phyloP scores from a whole-genome alignment of 2,797 vertebrate species.

The Pipistrellus kuhlii region DNA sequence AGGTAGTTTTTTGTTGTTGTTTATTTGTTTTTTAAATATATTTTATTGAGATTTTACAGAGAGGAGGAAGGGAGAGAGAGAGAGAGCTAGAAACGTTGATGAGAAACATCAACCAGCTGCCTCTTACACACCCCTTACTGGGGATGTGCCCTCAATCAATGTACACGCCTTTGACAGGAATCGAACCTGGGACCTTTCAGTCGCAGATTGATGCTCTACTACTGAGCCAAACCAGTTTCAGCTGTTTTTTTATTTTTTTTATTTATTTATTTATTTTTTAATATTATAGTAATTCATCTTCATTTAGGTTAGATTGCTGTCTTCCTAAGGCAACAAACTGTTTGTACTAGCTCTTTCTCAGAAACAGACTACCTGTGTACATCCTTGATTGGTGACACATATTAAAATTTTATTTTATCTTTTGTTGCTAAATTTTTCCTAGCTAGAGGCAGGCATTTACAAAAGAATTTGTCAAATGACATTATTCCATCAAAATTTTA shows the following conservation, averaged over 20 bases:
- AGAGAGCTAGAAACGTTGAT: no score
- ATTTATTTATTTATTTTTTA: no score
- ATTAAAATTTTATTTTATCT: conserved; percentile 79
- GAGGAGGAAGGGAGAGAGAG: no score
- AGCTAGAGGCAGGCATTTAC: conserved; percentile 75
- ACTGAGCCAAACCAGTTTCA: no score
- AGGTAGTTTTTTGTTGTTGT: background rate
- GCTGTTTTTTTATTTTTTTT: background rate
- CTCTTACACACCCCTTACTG: no score
- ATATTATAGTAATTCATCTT: conserved; percentile 61
- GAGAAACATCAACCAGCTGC: no score
- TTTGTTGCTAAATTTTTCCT: conserved; percentile 80
- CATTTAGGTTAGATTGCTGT: conserved; percentile 66
- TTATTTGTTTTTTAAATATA: no score
- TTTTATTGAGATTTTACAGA: no score
- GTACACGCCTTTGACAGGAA: no score
- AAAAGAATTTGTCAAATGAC: conserved; percentile 79
- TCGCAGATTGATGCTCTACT: no score
- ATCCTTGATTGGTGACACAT: conserved; percentile 78
- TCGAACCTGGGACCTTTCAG: no score
- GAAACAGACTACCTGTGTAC: conserved; percentile 73
- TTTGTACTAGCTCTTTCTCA: conserved; percentile 76
- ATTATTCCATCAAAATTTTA: conserved; percentile 74
- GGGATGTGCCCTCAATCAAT: no score
- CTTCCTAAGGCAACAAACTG: conserved; percentile 73